phyloP scores from a whole-genome alignment of 1,140 invertebrate species.

The Trissolcus basalis region DNA sequence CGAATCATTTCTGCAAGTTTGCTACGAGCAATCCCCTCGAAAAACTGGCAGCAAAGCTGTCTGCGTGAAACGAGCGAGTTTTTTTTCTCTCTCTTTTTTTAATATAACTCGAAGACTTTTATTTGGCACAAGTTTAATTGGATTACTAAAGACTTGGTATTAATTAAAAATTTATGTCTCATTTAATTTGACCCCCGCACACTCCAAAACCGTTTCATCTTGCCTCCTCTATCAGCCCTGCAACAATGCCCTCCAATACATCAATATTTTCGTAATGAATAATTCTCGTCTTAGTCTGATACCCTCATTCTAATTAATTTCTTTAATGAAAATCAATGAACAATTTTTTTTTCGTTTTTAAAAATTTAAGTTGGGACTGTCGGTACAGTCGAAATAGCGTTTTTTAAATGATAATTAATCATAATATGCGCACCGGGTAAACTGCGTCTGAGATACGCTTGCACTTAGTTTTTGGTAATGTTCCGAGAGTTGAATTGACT shows the following conservation, averaged over 20 bases:
- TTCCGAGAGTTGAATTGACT: too few species aligned
- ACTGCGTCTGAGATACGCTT: too few species aligned
- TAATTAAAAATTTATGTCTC: conserved; percentile 59
- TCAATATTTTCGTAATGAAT: conserved; percentile 24
- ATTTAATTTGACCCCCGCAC: conserved; percentile 45
- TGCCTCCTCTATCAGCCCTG: conserved; percentile 11
- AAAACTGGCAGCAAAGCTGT: conserved; percentile 49
- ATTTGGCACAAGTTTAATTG: conserved; percentile 56
- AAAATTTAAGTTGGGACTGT: too few species aligned
- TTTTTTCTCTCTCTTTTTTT: conserved; percentile 31
- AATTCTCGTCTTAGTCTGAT: background rate
- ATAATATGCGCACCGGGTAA: too few species aligned
- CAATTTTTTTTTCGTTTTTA: too few species aligned
- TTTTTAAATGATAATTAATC: too few species aligned
- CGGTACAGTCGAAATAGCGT: too few species aligned
- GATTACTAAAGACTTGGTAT: conserved; percentile 56
- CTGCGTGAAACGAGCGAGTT: conserved; percentile 39
- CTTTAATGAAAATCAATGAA: too few species aligned
- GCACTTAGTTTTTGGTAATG: too few species aligned
- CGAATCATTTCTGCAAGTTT: conserved; percentile 59
- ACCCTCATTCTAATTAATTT: too few species aligned
- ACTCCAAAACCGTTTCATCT: conserved; percentile 37
- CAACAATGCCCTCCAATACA: conserved; percentile 17
- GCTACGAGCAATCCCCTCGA: conserved; percentile 50
- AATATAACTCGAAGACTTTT: conserved; percentile 56